Conservation (phyloP, 2,113 vertebrate genomes). For the Carassius gibelio region DNA sequence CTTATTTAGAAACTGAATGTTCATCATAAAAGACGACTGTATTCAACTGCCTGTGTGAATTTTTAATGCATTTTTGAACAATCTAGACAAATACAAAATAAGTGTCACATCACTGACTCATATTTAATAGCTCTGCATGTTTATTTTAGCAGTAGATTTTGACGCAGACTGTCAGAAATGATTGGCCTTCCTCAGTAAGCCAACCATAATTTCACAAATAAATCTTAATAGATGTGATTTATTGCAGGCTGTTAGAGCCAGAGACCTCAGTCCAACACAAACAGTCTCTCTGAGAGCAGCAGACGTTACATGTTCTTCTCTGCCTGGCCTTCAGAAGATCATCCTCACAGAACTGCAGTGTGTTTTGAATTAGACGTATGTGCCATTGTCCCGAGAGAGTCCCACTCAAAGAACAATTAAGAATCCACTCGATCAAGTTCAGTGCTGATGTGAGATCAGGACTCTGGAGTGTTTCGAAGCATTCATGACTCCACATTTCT, state of each 20-base stretch:
- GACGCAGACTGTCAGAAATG: constrained; percentile 37
- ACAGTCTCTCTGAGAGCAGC: constrained; percentile 22
- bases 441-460: constrained; percentile 31
- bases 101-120: background rate
- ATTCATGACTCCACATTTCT: constrained; percentile 19
- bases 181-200: constrained; percentile 29
- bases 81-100: background rate
- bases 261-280: constrained; percentile 49
- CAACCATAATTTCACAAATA: constrained; percentile 29
- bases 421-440: constrained; percentile 40
- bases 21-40: background rate
- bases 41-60: background rate
- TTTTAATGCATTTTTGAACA: background rate
- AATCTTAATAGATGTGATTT: constrained; percentile 37
- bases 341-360: background rate
- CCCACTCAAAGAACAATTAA: constrained; percentile 36
- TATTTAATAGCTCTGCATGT: background rate
- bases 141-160: constrained; percentile 6
- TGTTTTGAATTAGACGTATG: background rate
- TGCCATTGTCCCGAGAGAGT: background rate
- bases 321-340: background rate
- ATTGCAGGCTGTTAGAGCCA: constrained; percentile 26
- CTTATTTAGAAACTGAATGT: constrained; percentile 10
- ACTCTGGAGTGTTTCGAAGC: background rate
- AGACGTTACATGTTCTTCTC: constrained; percentile 32